Evolutionary conservation across 2,888 invertebrate species (phyloP), one percentile per base, ranked within the genome.

Genomic region (Eugnorisma glareosa): DNA sequence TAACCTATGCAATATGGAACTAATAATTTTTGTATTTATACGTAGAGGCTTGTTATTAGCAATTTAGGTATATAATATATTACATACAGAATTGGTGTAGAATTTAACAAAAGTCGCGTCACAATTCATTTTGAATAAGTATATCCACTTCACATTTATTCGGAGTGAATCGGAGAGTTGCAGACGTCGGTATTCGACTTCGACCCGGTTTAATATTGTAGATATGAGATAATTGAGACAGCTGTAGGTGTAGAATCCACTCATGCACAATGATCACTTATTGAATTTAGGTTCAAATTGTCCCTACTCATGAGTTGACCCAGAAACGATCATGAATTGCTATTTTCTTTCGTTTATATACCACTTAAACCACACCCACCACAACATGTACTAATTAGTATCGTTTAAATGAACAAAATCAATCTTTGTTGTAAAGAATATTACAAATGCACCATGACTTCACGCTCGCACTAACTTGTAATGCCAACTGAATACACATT

Each of bases 191-290:
- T 45, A 4, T 35, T n/a, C 31, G 28, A 68, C 31, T 45, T 31
- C 40, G 28, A 18, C 24, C 18, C 67, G 43, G 18, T 18, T 43
- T n/a, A 10, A 31, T 79, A 31, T n/a, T n/a, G 57, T 40, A 40
- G 57, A 48, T 31, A 31, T 70, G 28, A 28, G 21, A 76, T 59
- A 51, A 37, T 59, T 67, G 69, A 54, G 35, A 61, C 83, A 70
- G 66, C 76, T 75, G 51, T 69, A 70, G 69, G 66, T 82, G 37
- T 66, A 70, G 69, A 59, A 66, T 54, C 67, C 54, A 54, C 15
- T 67, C 28, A 43, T 61, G 82, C 54, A 70, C 15, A 48, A 68
- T 11, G 15, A 57, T 61, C 35, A 31, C 59, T 59, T 8, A 18
- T 18, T 61, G 21, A 61, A 11, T 2, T 61, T 35, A 11, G 21